phyloP scores from a whole-genome alignment of 2,888 invertebrate genomes.

The Netelia fuscicornis region DNA sequence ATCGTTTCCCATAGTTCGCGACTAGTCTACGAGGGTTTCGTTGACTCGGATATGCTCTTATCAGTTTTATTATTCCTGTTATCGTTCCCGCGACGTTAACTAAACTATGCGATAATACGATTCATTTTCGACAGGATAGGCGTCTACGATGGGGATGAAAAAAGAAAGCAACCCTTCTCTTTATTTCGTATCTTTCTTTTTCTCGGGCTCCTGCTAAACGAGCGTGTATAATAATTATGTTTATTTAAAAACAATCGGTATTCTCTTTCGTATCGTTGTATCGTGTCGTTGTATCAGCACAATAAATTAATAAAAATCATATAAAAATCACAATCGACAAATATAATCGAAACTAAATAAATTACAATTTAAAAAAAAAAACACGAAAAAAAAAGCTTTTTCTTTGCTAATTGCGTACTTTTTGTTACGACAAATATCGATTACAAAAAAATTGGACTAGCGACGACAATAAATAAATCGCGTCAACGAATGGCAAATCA shows the following conservation, averaged over 20 bases:
- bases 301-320: slow-evolving; percentile 63
- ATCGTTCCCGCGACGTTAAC: slow-evolving; percentile 56
- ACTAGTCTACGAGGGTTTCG: slow-evolving; percentile 13
- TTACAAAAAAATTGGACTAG: slow-evolving; percentile 62
- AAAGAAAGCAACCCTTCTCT: slow-evolving; percentile 7
- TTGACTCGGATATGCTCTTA: slow-evolving; percentile 67
- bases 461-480: slow-evolving; percentile 46
- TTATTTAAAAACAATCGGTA: slow-evolving; percentile 46
- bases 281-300: slow-evolving; percentile 79
- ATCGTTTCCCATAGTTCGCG: no score
- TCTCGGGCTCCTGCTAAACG: slow-evolving; percentile 18
- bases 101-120: slow-evolving; percentile 14
- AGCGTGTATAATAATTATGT: slow-evolving; percentile 38
- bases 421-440: slow-evolving; percentile 67
- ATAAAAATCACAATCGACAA: slow-evolving; percentile 60
- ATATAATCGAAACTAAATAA: slow-evolving; percentile 67
- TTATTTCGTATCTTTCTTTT: not conserved
- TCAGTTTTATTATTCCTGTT: slow-evolving; percentile 56
- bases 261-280: slow-evolving; percentile 77
- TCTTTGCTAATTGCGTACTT: not conserved
- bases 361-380: slow-evolving; percentile 32
- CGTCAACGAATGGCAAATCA: slow-evolving; percentile 58
- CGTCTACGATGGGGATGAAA: slow-evolving; percentile 31
- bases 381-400: slow-evolving; percentile 29
- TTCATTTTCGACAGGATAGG: slow-evolving; percentile 15